A percentile compares a stretch with the other conserved stretches of the same genome.
Evolutionary conservation across 2,888 invertebrate genomes (phyloP).

Genomic region (Mellilla xanthometata): DNA sequence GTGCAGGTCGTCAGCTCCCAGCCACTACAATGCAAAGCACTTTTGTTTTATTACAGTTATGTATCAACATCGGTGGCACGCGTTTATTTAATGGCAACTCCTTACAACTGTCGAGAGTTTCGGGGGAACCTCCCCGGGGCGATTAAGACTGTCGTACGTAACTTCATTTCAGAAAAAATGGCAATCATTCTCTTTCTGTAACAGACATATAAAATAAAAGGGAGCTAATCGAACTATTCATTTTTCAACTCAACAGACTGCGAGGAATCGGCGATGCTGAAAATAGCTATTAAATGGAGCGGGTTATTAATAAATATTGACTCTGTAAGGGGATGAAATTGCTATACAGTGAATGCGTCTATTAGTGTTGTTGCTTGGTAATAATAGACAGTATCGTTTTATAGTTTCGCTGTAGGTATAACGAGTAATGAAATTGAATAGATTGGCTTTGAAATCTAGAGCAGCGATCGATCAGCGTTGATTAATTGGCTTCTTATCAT

Average conservation of each 20-base stretch:
- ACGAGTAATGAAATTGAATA: conserved; percentile 29
- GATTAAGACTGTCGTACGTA: conserved; percentile 11
- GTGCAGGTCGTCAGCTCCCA: conserved; percentile 51
- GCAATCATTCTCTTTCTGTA: conserved; percentile 10
- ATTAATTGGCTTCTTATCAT: conserved; percentile 49
- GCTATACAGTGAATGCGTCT: conserved; percentile 3
- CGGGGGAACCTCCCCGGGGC: conserved; percentile 25
- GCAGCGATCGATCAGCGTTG: conserved; percentile 45
- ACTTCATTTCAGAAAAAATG: conserved; percentile 4
- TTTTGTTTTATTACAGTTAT: conserved; percentile 69
- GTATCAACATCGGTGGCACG: conserved; percentile 66
- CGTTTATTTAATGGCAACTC: conserved; percentile 60
- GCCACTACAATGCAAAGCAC: conserved; percentile 62
- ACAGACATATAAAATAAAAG: conserved; percentile 13
- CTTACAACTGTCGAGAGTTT: conserved; percentile 44
- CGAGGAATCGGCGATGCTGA: conserved; percentile 20
- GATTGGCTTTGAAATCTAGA: conserved; percentile 33
- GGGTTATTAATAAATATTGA: conserved; percentile 25
- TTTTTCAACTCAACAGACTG: conserved; percentile 26
- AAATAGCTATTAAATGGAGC: conserved; percentile 29
- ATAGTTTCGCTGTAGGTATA: conserved; percentile 18
- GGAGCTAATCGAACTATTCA: conserved; percentile 26
- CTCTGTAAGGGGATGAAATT: conserved; percentile 18
- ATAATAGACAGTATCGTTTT: background rate
- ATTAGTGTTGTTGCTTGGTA: background rate